Conservation (phyloP, 1,140 invertebrate species). For the Solenopsis fugax region DNA sequence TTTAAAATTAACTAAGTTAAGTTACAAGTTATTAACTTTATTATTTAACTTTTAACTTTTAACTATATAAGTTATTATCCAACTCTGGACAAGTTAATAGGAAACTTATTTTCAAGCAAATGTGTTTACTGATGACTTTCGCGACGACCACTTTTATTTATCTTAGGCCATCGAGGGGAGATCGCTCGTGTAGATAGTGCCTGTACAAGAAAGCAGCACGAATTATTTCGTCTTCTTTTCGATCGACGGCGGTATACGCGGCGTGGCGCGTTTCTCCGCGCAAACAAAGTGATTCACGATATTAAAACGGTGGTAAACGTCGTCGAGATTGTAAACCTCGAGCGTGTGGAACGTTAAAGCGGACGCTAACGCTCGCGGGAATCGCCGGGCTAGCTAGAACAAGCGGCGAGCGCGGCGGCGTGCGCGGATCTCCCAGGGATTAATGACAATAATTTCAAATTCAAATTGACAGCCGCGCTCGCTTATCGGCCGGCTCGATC, state of each 20-base stretch:
- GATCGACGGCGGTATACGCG: neutral
- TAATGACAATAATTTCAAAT: slow-evolving; percentile 70
- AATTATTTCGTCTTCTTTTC: slow-evolving; percentile 26
- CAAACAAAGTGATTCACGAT: slow-evolving; percentile 58
- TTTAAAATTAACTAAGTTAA: too few species aligned
- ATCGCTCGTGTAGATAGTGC: neutral
- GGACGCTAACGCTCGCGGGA: slow-evolving; percentile 32
- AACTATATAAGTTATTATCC: too few species aligned
- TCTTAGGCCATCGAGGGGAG: neutral
- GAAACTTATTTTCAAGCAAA: slow-evolving; percentile 1
- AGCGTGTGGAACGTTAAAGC: slow-evolving; percentile 36
- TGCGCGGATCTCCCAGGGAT: slow-evolving; percentile 9
- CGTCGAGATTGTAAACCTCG: slow-evolving; percentile 32
- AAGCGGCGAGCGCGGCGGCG: neutral
- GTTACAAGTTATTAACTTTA: too few species aligned
- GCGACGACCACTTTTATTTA: neutral
- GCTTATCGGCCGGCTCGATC: slow-evolving; percentile 58
- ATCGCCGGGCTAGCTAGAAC: slow-evolving; percentile 23
- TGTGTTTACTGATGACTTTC: neutral
- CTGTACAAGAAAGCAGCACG: neutral
- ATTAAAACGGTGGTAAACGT: slow-evolving; percentile 49
- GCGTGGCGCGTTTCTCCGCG: neutral
- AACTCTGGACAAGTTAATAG: neutral
- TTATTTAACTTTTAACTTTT: too few species aligned
- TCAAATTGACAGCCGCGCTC: slow-evolving; percentile 63